Evolutionary conservation across 1,140 invertebrate genomes (phyloP), one percentile per base, ranked within the genome.

Genomic region (Microplitis demolitor): DNA sequence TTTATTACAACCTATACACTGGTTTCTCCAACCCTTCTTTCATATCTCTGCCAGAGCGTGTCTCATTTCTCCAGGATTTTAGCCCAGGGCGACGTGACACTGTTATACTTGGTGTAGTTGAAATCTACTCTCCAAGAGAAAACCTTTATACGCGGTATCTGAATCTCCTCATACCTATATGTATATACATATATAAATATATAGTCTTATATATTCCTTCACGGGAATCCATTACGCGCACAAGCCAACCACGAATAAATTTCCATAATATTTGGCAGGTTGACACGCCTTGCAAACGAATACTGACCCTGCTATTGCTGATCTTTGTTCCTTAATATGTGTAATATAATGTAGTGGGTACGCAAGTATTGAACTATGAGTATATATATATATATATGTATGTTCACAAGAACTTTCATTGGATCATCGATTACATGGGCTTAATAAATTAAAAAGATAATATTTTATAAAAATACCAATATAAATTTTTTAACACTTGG

Each of bases 181-280:
- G 6, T 45, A 45, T 45, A 45, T 0, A 9, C 5, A 9, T 45
- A 45, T 45, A 45, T 5, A 45, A 6, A 45, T 45, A 24, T 58
- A 31, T 24, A 24, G 51, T 54, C 24, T 9, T 31, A 9, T 35
- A 13, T 62, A 34, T 14, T 62, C n/a, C 11, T 34, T 62, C 31
- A 14, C 60, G 34, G 72, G 78, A 82, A 83, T 83, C 79, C 81
- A 83, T 83, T 83, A 83, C 74, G 62, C 54, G 67, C 50, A 51
- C 69, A 69, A 45, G 73, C 66, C 76, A 31, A 66, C 75, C 75
- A 76, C 74, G 80, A 83, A 82, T 83, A 83, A 81, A 82, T 83
- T 83, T 82, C 79, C 80, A 83, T 83, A 82, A 83, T 83, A 80
- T 83, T 83, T 80, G 79, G 81, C 81, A 83, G 79, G 80, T 83